Percentiles rank a stretch among this genome's conserved stretches.
Evolutionary conservation across 2,888 invertebrate species (phyloP).

Genomic region (Drepanosiphum platanoidis): DNA sequence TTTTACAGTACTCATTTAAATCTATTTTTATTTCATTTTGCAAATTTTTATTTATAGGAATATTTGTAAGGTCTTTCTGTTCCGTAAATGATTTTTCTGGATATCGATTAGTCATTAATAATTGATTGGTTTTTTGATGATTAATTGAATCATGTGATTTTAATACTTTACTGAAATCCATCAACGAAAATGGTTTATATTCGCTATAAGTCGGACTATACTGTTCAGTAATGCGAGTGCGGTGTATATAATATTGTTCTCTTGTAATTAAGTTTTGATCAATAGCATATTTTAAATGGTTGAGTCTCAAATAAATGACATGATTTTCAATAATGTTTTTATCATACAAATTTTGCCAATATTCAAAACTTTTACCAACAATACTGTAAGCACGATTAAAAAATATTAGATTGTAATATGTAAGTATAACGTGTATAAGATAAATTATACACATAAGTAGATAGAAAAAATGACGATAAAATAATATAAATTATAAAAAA

Average conservation of each 20-base stretch:
- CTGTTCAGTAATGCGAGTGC: background rate
- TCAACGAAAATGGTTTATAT: conserved; percentile 10
- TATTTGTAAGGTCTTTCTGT: background rate
- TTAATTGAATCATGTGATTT: background rate
- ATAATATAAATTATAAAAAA: background rate
- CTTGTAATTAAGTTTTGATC: conserved; percentile 19
- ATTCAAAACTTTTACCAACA: conserved; percentile 36
- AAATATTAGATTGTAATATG: background rate
- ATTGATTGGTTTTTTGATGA: background rate
- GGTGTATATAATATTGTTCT: background rate
- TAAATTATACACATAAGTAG: background rate
- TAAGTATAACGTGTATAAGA: background rate
- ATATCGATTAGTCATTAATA: background rate
- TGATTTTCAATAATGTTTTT: conserved; percentile 2
- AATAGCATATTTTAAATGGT: conserved; percentile 38
- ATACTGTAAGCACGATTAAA: too few relatives aligned
- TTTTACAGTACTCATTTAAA: background rate
- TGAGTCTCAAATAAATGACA: background rate
- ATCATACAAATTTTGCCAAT: conserved; percentile 23
- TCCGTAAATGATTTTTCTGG: background rate
- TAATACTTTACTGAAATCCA: conserved; percentile 1
- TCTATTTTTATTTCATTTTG: background rate
- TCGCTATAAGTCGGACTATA: background rate
- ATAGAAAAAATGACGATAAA: background rate
- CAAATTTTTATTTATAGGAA: background rate